A percentile compares a stretch with the other conserved stretches of the same genome.
These are phyloP conservation scores for Eutrigla gurnardus DNA, from an alignment of 2,797 vertebrate species.

Conservation along the genomic window DNA sequence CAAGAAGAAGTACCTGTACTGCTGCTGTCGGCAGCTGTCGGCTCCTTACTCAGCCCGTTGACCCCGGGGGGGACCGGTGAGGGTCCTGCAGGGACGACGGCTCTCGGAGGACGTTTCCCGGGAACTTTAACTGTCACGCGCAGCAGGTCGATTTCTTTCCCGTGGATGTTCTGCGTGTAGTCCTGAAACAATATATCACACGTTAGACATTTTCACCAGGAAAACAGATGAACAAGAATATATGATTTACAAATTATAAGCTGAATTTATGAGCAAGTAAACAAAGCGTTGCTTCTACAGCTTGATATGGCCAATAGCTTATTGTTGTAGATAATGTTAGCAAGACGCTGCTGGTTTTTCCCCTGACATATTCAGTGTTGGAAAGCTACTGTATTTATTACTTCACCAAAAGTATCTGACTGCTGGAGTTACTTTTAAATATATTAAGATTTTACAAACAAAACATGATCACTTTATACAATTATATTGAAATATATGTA, in stretches of 20 bases:
- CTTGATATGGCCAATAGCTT: not conserved
- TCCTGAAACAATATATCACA: slow-evolving; percentile 80
- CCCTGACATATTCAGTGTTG: not conserved
- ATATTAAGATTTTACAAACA: not conserved
- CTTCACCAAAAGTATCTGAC: not conserved
- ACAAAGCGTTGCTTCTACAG: not conserved
- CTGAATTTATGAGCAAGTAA: not conserved
- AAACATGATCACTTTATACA: not conserved
- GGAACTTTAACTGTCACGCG: slow-evolving; percentile 97
- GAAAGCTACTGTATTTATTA: not conserved
- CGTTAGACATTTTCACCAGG: not conserved
- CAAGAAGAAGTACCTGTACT: slow-evolving; percentile 69
- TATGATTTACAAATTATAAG: not conserved
- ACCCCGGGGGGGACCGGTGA: slow-evolving; percentile 77
- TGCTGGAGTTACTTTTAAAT: no score
- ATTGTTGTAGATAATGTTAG: not conserved
- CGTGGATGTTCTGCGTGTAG: slow-evolving; percentile 92
- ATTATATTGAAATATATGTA: no score
- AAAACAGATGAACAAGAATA: not conserved
- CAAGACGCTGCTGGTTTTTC: not conserved
- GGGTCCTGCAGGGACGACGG: slow-evolving; percentile 87
- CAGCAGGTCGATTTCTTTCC: slow-evolving; percentile 95
- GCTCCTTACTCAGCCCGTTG: slow-evolving; percentile 91
- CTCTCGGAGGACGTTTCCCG: slow-evolving; percentile 93
- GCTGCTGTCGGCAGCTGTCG: slow-evolving; percentile 75